Conservation (phyloP, 2,888 invertebrate species). For the Dendrolimus pini region DNA sequence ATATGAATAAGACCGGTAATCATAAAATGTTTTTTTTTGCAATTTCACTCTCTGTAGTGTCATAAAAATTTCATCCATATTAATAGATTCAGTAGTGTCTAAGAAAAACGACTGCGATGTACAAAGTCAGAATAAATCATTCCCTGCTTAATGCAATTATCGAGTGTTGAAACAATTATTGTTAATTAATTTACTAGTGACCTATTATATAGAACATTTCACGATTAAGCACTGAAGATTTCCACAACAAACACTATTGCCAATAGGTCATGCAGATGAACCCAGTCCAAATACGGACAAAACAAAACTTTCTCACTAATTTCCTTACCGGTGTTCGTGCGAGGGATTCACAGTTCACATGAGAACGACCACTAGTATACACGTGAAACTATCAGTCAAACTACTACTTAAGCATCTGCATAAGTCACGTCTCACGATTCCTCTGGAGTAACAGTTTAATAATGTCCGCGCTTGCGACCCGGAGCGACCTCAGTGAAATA, state of each 20-base stretch:
- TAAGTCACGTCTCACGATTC: constrained; percentile 73
- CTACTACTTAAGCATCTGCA: constrained; percentile 71
- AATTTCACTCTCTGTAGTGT: too few species aligned
- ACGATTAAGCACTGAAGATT: neutral
- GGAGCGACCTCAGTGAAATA: constrained; percentile 66
- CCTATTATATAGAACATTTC: neutral
- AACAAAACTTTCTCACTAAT: constrained; percentile 61
- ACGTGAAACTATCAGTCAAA: constrained; percentile 72
- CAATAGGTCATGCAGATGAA: constrained; percentile 5
- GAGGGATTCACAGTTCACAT: constrained; percentile 50
- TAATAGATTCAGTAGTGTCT: too few species aligned
- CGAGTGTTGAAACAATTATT: neutral
- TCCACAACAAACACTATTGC: constrained; percentile 1
- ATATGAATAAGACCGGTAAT: too few species aligned
- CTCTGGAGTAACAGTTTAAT: constrained; percentile 71
- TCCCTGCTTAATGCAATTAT: neutral
- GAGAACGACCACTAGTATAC: constrained; percentile 38
- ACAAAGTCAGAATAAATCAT: too few species aligned
- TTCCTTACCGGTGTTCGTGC: constrained; percentile 48
- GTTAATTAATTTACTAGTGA: neutral
- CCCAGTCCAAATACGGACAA: constrained; percentile 30
- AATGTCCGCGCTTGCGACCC: constrained; percentile 69
- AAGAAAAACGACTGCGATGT: too few species aligned
- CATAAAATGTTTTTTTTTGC: too few species aligned
- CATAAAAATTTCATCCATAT: too few species aligned